Percentiles rank a stretch among this genome's conserved stretches.
phyloP scores from a whole-genome alignment of 2,888 invertebrate genomes.

The Oeneis ivallda region DNA sequence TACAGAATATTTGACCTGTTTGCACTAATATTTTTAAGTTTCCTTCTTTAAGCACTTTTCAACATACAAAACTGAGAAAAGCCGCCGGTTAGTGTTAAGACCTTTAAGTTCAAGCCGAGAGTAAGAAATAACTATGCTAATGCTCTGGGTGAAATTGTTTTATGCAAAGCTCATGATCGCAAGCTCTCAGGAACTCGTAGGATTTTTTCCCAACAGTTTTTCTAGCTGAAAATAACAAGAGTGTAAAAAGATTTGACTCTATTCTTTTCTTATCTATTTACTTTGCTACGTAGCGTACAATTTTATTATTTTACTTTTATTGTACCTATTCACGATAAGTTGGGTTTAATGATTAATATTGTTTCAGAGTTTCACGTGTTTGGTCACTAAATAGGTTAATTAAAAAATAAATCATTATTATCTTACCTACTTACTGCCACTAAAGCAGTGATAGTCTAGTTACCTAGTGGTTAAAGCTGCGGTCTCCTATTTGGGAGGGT shows the following conservation, averaged over 20 bases:
- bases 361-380: too few species aligned
- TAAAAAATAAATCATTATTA: too few species aligned
- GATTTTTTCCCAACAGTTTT: not conserved
- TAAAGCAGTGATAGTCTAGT: too few species aligned
- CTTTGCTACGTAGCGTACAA: not conserved
- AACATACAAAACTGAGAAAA: not conserved
- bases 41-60: too few species aligned
- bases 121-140: constrained; percentile 32
- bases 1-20: too few species aligned
- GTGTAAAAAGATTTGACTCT: not conserved
- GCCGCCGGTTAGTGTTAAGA: not conserved
- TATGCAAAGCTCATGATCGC: constrained; percentile 29
- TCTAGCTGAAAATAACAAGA: not conserved
- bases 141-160: constrained; percentile 26
- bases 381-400: too few species aligned
- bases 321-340: not conserved
- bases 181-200: constrained; percentile 8
- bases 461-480: too few species aligned
- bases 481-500: too few species aligned
- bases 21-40: too few species aligned
- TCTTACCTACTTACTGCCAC: too few species aligned
- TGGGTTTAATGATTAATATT: too few species aligned
- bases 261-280: not conserved
- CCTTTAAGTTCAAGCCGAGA: constrained; percentile 22
- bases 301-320: not conserved